Evolutionary conservation across 2,797 vertebrate genomes (phyloP), one percentile per base, ranked within the genome.

Genomic region (Ceyx erithaca): DNA sequence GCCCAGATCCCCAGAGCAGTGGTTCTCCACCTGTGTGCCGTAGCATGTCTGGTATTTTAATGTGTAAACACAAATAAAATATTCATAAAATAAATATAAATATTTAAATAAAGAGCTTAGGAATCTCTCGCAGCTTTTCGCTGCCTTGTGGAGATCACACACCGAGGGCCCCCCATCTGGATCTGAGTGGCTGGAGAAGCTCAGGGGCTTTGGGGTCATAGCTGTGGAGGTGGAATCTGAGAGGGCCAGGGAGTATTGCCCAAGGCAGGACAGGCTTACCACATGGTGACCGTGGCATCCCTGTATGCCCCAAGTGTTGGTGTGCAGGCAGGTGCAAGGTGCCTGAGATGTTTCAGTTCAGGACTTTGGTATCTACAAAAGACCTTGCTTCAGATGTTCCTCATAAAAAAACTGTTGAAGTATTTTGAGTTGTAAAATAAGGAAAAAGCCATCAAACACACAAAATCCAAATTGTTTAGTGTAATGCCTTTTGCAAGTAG

Each of bases 271-370:
- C 4, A 45, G 35, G n/a, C 6, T 78, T 4, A 6, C 14, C 11
- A 4, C 2, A 1, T 0, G 1, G 3, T 18, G 22, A 9, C 37
- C 55, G 20, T 3, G 5, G 28, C 15, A 57, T 25, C 10, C 1
- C 26, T 28, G 26, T 31, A 31, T 35, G 30, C 17, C 30, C 25
- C 22, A 15, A 33, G 51, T 18, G 11, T 30, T 28, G 10, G 51
- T 18, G 49, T 52, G 51, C 51, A 52, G 51, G 51, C 51, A 30
- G 51, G 28, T 18, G 51, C 51, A 28, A 30, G 18, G 16, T 17
- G 16, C 28, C 28, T 4, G 28, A 52, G 51, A 15, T 3, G 4
- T 37, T 80, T 62, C 7, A 8, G 19, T 54, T 75, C 48, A 76
- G 31, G 17, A 49, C 57, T 41, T 81, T 4, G 25, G 14, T 13